These are phyloP conservation scores for Zygothrica quintamaculata DNA, from an alignment of 2,888 invertebrate species.

Conservation along the genomic window DNA sequence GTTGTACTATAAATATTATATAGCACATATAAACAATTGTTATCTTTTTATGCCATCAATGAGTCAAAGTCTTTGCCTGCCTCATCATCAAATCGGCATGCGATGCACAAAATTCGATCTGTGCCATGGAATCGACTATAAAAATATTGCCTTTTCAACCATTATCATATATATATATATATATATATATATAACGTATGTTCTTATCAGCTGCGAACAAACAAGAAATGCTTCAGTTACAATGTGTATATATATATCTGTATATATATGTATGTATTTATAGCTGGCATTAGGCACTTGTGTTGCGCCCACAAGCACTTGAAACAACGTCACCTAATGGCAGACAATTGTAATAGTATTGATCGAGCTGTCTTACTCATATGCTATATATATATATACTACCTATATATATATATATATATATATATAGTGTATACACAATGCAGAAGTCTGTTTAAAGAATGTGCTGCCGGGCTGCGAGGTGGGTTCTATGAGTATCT, in stretches of 20 bases:
- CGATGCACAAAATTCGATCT: conserved; percentile 40
- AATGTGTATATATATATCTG: background rate
- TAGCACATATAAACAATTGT: conserved; percentile 60
- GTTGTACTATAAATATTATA: conserved; percentile 61
- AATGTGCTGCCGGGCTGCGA: conserved; percentile 7
- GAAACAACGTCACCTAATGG: conserved; percentile 21
- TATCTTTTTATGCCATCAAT: conserved; percentile 64
- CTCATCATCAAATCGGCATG: conserved; percentile 46
- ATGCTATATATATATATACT: conserved; percentile 13
- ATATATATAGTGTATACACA: conserved; percentile 12
- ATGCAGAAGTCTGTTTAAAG: background rate
- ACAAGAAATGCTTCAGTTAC: background rate
- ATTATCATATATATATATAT: too few species aligned
- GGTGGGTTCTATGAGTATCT: conserved; percentile 8
- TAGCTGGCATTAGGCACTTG: conserved; percentile 17
- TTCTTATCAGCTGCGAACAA: background rate
- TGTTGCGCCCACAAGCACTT: conserved; percentile 5
- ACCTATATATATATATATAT: conserved; percentile 14
- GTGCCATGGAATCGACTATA: too few species aligned
- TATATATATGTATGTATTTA: conserved; percentile 9
- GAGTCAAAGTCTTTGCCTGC: conserved; percentile 6
- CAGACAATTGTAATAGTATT: conserved; percentile 44
- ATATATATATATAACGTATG: conserved; percentile 17
- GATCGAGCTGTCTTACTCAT: conserved; percentile 39
- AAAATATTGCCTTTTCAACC: too few species aligned